phyloP scores from a whole-genome alignment of 2,888 invertebrate genomes.

The Volucella inflata region DNA sequence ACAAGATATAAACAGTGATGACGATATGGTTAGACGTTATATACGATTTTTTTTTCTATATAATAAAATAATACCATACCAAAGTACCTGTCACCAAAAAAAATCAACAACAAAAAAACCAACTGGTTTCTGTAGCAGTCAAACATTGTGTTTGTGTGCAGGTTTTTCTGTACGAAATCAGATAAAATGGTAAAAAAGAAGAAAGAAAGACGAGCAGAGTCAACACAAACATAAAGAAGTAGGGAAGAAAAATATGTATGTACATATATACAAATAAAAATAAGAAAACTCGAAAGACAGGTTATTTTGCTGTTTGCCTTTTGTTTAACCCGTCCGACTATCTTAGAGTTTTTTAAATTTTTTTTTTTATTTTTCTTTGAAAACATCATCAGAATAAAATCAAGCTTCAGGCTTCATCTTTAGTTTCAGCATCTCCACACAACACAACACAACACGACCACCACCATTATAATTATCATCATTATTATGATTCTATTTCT shows the following conservation, averaged over 20 bases:
- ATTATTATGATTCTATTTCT: background rate
- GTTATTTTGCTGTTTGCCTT: conserved; percentile 72
- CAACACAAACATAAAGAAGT: conserved; percentile 43
- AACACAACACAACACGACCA: conserved; percentile 19
- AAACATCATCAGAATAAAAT: conserved; percentile 26
- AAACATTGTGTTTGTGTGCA: conserved; percentile 57
- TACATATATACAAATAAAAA: background rate
- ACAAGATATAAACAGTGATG: conserved; percentile 43
- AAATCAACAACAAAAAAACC: conserved; percentile 24
- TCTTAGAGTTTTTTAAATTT: conserved; percentile 62
- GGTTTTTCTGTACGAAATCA: conserved; percentile 66
- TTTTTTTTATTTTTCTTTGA: conserved; percentile 13
- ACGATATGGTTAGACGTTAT: conserved; percentile 50
- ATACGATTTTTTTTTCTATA: conserved; percentile 4
- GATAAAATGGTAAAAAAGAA: conserved; percentile 34
- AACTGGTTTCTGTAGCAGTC: conserved; percentile 60
- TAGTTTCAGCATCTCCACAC: too few species aligned
- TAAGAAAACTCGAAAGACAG: conserved; percentile 69
- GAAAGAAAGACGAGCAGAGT: conserved; percentile 53
- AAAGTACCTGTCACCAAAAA: conserved; percentile 57
- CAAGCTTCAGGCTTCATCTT: conserved; percentile 1
- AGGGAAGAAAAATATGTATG: background rate
- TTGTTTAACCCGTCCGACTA: conserved; percentile 70
- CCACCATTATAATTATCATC: conserved; percentile 12
- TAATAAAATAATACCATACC: conserved; percentile 7